Evolutionary conservation across 2,113 vertebrate genomes (phyloP).

Genomic region (Amphiprion ocellaris): DNA sequence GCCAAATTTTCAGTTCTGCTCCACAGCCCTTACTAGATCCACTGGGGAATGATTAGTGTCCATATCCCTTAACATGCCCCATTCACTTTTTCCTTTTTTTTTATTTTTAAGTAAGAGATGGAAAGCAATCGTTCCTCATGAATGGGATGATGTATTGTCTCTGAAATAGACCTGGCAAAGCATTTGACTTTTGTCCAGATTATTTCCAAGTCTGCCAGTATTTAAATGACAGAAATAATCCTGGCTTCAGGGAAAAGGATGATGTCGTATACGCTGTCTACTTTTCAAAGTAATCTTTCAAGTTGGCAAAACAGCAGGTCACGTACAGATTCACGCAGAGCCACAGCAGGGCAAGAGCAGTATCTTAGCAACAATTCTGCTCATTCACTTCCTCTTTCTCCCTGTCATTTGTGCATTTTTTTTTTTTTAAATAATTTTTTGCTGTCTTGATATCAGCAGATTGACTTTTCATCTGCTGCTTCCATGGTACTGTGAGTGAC

Average conservation of each 20-base stretch:
- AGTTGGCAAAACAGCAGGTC: constrained; percentile 44
- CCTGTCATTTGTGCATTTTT: background rate
- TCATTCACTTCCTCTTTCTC: background rate
- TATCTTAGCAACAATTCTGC: background rate
- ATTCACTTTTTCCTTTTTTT: background rate
- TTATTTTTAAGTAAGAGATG: constrained; percentile 7
- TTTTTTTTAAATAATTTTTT: background rate
- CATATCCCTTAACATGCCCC: background rate
- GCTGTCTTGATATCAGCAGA: constrained; percentile 11
- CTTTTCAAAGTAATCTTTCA: constrained; percentile 63
- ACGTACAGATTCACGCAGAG: constrained; percentile 4
- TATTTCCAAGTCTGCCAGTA: constrained; percentile 63
- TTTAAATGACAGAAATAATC: constrained; percentile 73
- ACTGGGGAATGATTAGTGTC: constrained; percentile 25
- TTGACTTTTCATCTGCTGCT: constrained; percentile 40
- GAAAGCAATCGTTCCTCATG: constrained; percentile 40
- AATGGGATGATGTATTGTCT: constrained; percentile 53
- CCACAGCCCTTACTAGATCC: background rate
- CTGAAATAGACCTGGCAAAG: constrained; percentile 44
- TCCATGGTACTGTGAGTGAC: constrained; percentile 27
- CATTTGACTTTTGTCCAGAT: constrained; percentile 54
- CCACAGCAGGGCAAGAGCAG: background rate
- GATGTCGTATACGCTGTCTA: constrained; percentile 37
- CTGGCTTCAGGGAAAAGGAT: constrained; percentile 64
- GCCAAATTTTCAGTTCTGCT: constrained; percentile 11